Conservation (phyloP, 2,797 vertebrate genomes). For the Lacerta viridis region DNA sequence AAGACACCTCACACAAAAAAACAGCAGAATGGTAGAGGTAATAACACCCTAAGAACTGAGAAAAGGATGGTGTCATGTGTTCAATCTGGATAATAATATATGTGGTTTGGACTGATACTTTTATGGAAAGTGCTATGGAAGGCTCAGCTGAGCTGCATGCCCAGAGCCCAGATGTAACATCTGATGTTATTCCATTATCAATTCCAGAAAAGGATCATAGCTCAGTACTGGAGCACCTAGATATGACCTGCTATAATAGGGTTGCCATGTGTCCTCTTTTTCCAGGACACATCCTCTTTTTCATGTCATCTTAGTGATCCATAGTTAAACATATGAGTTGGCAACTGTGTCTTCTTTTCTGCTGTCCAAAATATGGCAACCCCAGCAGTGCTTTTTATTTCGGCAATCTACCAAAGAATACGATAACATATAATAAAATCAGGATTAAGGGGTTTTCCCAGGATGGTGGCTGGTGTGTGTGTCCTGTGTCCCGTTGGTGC, state of each 20-base stretch:
- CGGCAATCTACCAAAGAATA: no score
- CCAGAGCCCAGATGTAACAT: background rate
- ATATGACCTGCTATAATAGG: background rate
- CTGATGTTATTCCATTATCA: background rate
- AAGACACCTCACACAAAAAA: slow-evolving; percentile 40
- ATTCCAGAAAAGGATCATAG: background rate
- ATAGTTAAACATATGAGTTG: no score
- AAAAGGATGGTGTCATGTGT: background rate
- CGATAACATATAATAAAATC: no score
- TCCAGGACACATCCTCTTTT: no score
- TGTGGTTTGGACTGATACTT: background rate
- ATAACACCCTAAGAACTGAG: slow-evolving; percentile 1
- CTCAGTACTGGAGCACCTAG: background rate
- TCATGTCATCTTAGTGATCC: no score
- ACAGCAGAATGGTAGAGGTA: background rate
- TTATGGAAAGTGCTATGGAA: background rate
- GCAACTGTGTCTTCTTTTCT: no score
- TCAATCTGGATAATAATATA: background rate
- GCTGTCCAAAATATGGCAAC: no score
- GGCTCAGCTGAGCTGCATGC: background rate
- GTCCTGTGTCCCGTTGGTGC: no score
- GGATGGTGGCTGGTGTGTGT: no score
- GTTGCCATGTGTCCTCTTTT: background rate
- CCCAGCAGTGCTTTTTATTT: no score
- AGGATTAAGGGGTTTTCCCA: no score